Conservation (phyloP, 2,113 vertebrate species). For the Rhombomys opimus region DNA sequence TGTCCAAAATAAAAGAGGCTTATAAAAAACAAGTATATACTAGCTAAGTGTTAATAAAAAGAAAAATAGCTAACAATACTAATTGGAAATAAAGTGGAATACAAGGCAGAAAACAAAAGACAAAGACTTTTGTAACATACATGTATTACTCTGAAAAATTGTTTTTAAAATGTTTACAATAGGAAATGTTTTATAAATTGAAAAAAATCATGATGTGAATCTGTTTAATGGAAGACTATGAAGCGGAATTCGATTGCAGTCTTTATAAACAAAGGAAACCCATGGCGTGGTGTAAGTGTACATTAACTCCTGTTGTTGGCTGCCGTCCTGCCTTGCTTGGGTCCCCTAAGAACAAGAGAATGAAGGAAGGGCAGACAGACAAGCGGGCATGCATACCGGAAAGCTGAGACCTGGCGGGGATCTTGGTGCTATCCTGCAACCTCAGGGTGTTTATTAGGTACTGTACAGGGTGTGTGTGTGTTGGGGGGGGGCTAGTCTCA, state of each 20-base stretch:
- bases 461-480: background rate
- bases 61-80: background rate
- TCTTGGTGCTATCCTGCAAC: background rate
- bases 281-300: background rate
- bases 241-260: conserved; percentile 26
- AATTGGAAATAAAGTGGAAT: conserved; percentile 58
- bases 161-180: conserved; percentile 36
- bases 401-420: background rate
- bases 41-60: conserved; percentile 25
- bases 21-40: background rate
- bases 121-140: conserved; percentile 9
- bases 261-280: conserved; percentile 48
- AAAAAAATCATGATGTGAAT: conserved; percentile 59
- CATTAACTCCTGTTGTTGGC: background rate
- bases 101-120: conserved; percentile 42
- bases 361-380: background rate
- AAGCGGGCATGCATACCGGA: background rate
- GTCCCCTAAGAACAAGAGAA: background rate
- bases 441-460: background rate
- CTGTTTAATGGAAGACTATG: conserved; percentile 10
- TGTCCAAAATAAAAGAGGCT: background rate
- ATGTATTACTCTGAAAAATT: conserved; percentile 35
- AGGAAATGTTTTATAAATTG: conserved; percentile 27
- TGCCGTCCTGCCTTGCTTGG: background rate
- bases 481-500: background rate